Conservation (phyloP, 2,888 invertebrate genomes). For the Electrophaes corylata region DNA sequence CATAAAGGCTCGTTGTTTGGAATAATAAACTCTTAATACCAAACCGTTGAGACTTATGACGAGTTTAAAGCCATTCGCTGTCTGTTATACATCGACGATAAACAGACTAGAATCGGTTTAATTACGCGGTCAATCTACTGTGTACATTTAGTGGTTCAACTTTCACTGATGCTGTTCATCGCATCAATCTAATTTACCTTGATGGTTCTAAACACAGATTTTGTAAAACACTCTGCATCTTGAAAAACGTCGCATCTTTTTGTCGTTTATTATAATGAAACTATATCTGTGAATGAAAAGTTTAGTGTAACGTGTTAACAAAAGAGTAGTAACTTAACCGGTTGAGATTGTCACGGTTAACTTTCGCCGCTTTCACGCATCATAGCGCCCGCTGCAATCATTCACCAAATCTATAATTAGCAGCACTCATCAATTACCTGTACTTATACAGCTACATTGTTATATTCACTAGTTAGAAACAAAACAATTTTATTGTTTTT, state of each 20-base stretch:
- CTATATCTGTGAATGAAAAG: conserved; percentile 16
- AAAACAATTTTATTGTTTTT: conserved; percentile 19
- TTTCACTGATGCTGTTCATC: background rate
- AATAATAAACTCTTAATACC: conserved; percentile 49
- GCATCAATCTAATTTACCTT: background rate
- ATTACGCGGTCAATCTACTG: no score
- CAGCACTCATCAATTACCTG: conserved; percentile 38
- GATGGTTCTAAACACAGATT: background rate
- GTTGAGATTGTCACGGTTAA: conserved; percentile 58
- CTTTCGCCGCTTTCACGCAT: conserved; percentile 79
- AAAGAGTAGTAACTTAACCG: conserved; percentile 50
- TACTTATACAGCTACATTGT: conserved; percentile 32
- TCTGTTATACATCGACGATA: conserved; percentile 2
- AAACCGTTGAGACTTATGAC: conserved; percentile 21
- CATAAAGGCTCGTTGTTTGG: conserved; percentile 51
- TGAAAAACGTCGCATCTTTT: conserved; percentile 1
- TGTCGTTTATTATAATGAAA: conserved; percentile 1
- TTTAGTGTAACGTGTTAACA: conserved; percentile 23
- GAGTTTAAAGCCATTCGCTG: conserved; percentile 9
- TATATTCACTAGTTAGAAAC: conserved; percentile 18
- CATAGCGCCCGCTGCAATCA: conserved; percentile 56
- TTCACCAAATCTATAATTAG: conserved; percentile 66
- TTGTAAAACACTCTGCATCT: background rate
- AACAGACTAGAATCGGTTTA: background rate
- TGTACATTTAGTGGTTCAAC: background rate